These are phyloP conservation scores for Albula glossodonta DNA, from an alignment of 2,113 vertebrate species.

Conservation along the genomic window DNA sequence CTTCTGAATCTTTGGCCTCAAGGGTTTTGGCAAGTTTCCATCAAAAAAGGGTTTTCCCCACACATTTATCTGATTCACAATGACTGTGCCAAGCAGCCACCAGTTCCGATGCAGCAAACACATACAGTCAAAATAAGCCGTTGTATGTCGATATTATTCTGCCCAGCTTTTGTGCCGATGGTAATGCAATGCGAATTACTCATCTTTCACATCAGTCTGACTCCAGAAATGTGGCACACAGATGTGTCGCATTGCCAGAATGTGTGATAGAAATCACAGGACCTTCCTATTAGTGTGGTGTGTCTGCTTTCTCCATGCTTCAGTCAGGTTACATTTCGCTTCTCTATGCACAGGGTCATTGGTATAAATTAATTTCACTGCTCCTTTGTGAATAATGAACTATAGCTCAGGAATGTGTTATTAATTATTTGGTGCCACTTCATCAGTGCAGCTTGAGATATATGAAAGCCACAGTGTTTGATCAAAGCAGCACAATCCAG, in stretches of 20 bases:
- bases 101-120: background rate
- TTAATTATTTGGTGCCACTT: slow-evolving; percentile 19
- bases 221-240: background rate
- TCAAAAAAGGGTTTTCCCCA: background rate
- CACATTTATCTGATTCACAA: background rate
- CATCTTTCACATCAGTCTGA: background rate
- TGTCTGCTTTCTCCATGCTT: slow-evolving; percentile 2
- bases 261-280: background rate
- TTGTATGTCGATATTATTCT: background rate
- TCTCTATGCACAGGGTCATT: background rate
- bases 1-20: background rate
- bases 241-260: background rate
- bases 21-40: background rate
- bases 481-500: slow-evolving; percentile 13
- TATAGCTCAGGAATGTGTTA: slow-evolving; percentile 2
- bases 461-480: slow-evolving; percentile 22
- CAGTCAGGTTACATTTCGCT: background rate
- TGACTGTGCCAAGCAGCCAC: background rate
- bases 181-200: slow-evolving; percentile 6
- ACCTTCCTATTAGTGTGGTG: background rate
- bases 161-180: background rate
- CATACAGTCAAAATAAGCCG: background rate
- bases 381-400: slow-evolving; percentile 30
- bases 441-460: background rate
- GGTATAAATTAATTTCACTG: slow-evolving; percentile 8